These are phyloP conservation scores for Prenolepis imparis DNA, from an alignment of 2,888 invertebrate species.

Conservation along the genomic window DNA sequence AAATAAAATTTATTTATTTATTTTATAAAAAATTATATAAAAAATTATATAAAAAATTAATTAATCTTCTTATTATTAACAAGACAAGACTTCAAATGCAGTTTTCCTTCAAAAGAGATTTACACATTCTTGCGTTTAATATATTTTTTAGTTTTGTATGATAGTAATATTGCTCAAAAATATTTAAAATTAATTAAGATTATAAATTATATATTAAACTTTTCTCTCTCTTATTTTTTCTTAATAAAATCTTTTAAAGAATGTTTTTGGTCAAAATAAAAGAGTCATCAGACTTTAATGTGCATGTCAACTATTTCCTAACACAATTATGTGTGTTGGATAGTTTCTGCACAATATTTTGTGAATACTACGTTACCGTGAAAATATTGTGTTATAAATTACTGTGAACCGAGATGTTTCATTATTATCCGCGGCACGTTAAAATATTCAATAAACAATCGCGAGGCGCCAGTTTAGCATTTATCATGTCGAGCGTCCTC, in stretches of 20 bases:
- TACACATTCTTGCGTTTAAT: background rate
- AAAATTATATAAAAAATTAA: background rate
- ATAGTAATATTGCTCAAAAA: background rate
- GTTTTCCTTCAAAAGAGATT: background rate
- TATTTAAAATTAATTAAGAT: background rate
- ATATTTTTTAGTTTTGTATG: background rate
- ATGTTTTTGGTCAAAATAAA: background rate
- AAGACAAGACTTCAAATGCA: background rate
- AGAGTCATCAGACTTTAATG: background rate
- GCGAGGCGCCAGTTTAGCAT: slow-evolving; percentile 27
- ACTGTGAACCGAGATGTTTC: background rate
- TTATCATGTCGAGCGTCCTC: slow-evolving; percentile 32
- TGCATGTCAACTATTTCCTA: background rate
- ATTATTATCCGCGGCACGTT: background rate
- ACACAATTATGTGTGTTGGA: background rate
- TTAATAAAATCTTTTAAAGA: background rate
- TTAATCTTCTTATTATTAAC: no score
- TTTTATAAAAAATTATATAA: no score
- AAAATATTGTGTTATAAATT: slow-evolving; percentile 19
- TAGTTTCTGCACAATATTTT: background rate
- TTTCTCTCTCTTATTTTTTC: background rate
- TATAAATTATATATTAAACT: background rate
- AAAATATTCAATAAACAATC: slow-evolving; percentile 44
- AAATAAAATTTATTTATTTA: no score
- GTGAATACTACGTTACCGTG: background rate